phyloP scores from a whole-genome alignment of 2,113 vertebrate genomes.

The Dipodomys stephensi region DNA sequence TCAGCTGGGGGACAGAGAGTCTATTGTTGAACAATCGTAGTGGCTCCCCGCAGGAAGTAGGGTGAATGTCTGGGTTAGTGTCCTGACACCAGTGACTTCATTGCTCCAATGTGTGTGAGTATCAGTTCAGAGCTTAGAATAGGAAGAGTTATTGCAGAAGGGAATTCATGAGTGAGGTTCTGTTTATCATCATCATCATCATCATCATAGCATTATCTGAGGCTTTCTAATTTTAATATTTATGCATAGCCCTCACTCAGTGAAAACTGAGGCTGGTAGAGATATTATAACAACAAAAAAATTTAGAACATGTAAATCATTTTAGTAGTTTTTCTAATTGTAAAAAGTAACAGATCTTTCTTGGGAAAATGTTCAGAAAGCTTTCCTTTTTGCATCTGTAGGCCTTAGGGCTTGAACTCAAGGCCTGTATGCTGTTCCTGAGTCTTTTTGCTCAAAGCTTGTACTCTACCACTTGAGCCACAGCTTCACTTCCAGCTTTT shows the following conservation, averaged over 20 bases:
- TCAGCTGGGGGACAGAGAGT: constrained; percentile 58
- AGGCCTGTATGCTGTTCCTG: too few relatives aligned
- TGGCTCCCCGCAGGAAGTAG: constrained; percentile 65
- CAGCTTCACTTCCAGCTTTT: too few relatives aligned
- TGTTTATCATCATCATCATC: background rate
- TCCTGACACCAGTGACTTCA: constrained; percentile 61
- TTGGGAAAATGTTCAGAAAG: constrained; percentile 45
- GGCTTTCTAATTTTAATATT: constrained; percentile 35
- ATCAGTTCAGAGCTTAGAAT: background rate
- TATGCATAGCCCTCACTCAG: constrained; percentile 17
- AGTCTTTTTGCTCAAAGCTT: too few relatives aligned
- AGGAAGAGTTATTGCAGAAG: background rate
- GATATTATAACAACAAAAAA: constrained; percentile 33
- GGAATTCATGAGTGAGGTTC: background rate
- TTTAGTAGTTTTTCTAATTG: constrained; percentile 34
- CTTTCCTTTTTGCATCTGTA: background rate
- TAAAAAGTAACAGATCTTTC: constrained; percentile 53
- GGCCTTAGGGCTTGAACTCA: too few relatives aligned
- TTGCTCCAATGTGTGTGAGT: constrained; percentile 7
- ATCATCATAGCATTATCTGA: constrained; percentile 10
- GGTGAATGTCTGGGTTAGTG: constrained; percentile 58
- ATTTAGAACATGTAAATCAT: constrained; percentile 14
- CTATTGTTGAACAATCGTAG: constrained; percentile 49
- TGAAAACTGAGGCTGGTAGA: background rate
- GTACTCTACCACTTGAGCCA: too few relatives aligned